A percentile compares a stretch with the other conserved stretches of the same genome.
These are phyloP conservation scores for Pithys albifrons DNA, from an alignment of 2,113 vertebrate species.

Conservation along the genomic window DNA sequence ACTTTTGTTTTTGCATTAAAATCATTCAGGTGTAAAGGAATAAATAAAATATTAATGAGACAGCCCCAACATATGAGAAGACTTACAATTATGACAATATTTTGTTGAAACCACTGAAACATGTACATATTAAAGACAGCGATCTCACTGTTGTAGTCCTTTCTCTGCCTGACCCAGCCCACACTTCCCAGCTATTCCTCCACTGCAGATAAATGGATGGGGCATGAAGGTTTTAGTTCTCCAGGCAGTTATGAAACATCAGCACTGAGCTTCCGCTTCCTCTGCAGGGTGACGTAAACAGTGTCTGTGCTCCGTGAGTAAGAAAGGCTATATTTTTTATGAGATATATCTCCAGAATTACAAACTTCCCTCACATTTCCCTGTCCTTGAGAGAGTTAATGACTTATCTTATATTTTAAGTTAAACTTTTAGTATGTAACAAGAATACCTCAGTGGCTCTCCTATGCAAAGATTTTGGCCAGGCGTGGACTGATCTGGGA, in stretches of 20 bases:
- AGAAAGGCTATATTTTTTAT: neutral
- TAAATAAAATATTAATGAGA: neutral
- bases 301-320: neutral
- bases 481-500: neutral
- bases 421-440: neutral
- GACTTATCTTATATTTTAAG: neutral
- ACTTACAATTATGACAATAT: neutral
- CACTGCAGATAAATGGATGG: neutral
- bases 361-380: neutral
- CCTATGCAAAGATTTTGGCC: neutral
- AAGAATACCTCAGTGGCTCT: neutral
- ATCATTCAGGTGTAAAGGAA: neutral
- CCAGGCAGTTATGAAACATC: neutral
- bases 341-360: neutral
- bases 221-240: neutral
- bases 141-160: neutral
- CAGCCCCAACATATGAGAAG: neutral
- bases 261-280: neutral
- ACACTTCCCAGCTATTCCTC: neutral
- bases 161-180: neutral
- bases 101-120: neutral
- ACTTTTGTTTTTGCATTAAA: neutral
- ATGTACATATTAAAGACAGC: neutral
- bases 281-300: neutral
- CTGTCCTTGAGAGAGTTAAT: neutral